These are phyloP conservation scores for Aspidapion aeneum DNA, from an alignment of 2,888 invertebrate genomes.

Conservation along the genomic window DNA sequence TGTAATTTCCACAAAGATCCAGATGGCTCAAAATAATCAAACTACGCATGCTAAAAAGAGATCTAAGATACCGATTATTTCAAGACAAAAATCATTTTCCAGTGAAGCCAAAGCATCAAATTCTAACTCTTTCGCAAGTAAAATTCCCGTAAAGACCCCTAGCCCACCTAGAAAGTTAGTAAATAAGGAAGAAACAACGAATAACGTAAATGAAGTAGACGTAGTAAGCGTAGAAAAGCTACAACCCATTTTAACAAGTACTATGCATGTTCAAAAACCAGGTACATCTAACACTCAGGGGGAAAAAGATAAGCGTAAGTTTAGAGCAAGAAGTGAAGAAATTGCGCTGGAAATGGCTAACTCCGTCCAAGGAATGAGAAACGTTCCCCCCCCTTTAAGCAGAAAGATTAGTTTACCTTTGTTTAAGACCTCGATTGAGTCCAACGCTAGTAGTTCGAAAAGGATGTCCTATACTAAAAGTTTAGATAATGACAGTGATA, in stretches of 20 bases:
- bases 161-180: slow-evolving; percentile 13
- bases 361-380: slow-evolving; percentile 31
- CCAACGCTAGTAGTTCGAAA: slow-evolving; percentile 40
- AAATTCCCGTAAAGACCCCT: slow-evolving; percentile 38
- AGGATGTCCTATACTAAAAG: slow-evolving; percentile 47
- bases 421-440: slow-evolving; percentile 42
- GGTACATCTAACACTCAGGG: not conserved
- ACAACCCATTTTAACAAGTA: not conserved
- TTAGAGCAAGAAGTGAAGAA: slow-evolving; percentile 23
- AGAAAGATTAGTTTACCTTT: slow-evolving; percentile 16
- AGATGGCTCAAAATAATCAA: slow-evolving; percentile 40
- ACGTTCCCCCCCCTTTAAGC: slow-evolving; percentile 32
- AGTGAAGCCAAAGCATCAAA: slow-evolving; percentile 33
- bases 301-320: not conserved
- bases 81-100: slow-evolving; percentile 38
- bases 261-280: not conserved
- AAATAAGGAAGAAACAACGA: not conserved
- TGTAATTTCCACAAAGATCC: slow-evolving; percentile 36
- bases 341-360: slow-evolving; percentile 32
- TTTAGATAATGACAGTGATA: slow-evolving; percentile 46
- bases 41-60: slow-evolving; percentile 33
- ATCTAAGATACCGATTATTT: slow-evolving; percentile 45
- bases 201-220: not conserved
- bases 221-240: not conserved
- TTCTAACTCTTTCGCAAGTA: slow-evolving; percentile 28